Evolutionary conservation across 2,113 vertebrate species (phyloP), one percentile per base, ranked within the genome.

Genomic region (Chaetops frenatus): DNA sequence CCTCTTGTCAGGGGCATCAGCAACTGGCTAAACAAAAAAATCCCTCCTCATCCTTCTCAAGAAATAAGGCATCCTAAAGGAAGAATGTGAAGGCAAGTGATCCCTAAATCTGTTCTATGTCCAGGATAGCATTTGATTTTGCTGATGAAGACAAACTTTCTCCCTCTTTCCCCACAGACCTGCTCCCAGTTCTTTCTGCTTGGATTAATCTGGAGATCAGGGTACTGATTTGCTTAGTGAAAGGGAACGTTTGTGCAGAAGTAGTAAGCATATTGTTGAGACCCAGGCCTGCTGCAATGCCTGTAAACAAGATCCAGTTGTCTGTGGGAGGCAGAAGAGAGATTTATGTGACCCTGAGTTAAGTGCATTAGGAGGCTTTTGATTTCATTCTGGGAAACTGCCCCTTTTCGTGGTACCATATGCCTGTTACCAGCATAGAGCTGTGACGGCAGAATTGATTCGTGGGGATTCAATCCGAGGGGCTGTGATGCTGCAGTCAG

Each of bases 351-450:
- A 86, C 90, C 92, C 87, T 12, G 88, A 80, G 76, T 87, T 95
- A 94, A 96, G 89, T 94, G 92, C 90, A 85, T 92, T 94, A 91
- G 87, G 93, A 95, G 79, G 94, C 81, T 89, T 96, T 95, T 96
- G 90, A 91, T 95, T 96, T 96, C 79, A 44, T 91, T 81, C 92
- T 96, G 92, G 73, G 81, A 94, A 95, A 47, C 71, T 81, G 84
- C 86, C 91, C 87, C 93, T 94, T 83, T 93, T 84, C 2, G 2
- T 80, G 79, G 79, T 74, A 36, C 87, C 90, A 73, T 92, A 85
- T 92, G 90, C 91, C 79, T 77, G 81, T 79, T 82, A 81, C 4
- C 15, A 0, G 79, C 58, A 24, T 10, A 71, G 92, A 91, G 67
- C 71, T 0, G 10, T 50, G 70, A 29, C 74, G 24, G 45, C 47